A percentile compares a stretch with the other conserved stretches of the same genome.
Evolutionary conservation across 2,113 vertebrate species (phyloP).

Genomic region (Gracilinanus agilis): DNA sequence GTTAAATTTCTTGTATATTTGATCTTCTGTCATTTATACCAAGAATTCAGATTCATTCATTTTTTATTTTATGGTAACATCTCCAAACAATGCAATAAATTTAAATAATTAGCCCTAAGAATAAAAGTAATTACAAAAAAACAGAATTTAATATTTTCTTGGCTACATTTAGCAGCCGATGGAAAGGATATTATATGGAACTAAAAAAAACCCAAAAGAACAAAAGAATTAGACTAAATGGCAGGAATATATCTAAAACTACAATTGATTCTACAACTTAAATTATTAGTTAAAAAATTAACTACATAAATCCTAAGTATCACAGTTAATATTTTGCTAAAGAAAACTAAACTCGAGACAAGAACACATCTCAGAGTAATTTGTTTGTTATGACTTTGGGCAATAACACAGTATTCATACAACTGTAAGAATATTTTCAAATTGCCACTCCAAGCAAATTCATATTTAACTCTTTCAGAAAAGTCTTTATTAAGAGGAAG

Average conservation of each 20-base stretch:
- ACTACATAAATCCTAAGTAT: neutral
- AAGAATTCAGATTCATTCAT: slow-evolving; percentile 34
- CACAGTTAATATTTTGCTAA: slow-evolving; percentile 28
- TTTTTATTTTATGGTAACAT: neutral
- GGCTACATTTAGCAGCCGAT: slow-evolving; percentile 14
- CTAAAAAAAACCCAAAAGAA: slow-evolving; percentile 1
- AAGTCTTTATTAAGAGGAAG: neutral
- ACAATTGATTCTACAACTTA: slow-evolving; percentile 28
- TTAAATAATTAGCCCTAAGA: slow-evolving; percentile 35
- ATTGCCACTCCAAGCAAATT: neutral
- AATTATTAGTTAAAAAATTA: too few relatives aligned
- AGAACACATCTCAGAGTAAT: neutral
- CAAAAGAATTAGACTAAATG: slow-evolving; percentile 14
- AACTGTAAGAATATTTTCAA: neutral
- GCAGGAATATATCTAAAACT: neutral
- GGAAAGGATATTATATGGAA: slow-evolving; percentile 3
- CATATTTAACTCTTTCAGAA: neutral
- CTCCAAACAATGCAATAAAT: neutral
- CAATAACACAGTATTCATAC: neutral
- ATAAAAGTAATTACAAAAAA: slow-evolving; percentile 7
- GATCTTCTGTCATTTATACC: slow-evolving; percentile 28
- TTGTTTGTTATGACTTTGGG: neutral
- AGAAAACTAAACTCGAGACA: neutral
- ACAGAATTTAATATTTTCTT: neutral
- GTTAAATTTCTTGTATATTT: slow-evolving; percentile 26